Evolutionary conservation across 2,797 vertebrate species (phyloP), one percentile per base, ranked within the genome.

Genomic region (Coilia nasus): DNA sequence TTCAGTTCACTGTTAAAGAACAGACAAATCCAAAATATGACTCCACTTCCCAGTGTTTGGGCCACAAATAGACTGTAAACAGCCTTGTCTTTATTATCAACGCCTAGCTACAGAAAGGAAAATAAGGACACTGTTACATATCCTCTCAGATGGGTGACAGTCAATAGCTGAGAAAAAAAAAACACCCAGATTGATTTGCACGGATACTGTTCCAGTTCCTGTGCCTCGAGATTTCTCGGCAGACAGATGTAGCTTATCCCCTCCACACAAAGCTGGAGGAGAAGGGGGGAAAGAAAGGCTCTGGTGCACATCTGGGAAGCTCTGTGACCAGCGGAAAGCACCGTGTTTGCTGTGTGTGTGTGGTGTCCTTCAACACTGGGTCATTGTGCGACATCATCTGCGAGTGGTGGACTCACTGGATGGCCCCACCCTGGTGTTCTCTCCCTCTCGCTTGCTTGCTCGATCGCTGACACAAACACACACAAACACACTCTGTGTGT

Each of bases 381-480:
- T 84, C 85, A 89, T 89, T 88, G 89, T 90, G 86, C 82, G 87
- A 86, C 75, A 44, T 78, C 71, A 88, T 85, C 85, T 89, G 85
- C 85, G 86, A 88, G 87, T 88, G 87, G 87, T 86, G 87, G 59
- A 82, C 87, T 85, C 84, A 67, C 44, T 21, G 25, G 83, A 21
- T 9, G 23, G 88, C 87, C 90, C 86, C 90, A 90, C 88, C 88
- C 88, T 87, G 85, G 50, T 54, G 50, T 54, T 14, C 50, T 54
- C 50, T 54, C 81, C 46, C 2, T 12, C 81, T 46, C 44, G 50
- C 81, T 6, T 6, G 19, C 46, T 25, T n/a, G 62, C 21, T 28
- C 4, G 62, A 1, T 28, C 9, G 50, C 50, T 14, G 50, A 54
- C 50, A 10, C 50, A 54, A 54, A 54, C 50, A 54, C 50, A 54